Evolutionary conservation across 1,140 invertebrate species (phyloP).

Genomic region (Leptinotarsa defecta): DNA sequence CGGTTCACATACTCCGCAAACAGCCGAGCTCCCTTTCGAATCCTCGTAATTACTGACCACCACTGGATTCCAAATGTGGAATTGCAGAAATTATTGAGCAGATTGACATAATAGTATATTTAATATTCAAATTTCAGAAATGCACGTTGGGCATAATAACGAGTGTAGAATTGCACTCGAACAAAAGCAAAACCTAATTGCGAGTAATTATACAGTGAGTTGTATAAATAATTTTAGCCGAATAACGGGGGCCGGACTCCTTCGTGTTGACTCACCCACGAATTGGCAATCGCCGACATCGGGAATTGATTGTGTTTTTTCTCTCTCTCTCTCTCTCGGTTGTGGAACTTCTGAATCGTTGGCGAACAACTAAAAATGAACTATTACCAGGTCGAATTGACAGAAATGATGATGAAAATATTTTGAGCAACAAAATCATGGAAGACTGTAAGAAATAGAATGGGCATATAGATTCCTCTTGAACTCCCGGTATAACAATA

Average conservation of each 20-base stretch:
- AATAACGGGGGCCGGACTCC: conserved; percentile 4
- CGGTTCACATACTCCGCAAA: conserved; percentile 17
- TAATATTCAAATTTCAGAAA: conserved; percentile 29
- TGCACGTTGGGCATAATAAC: conserved; percentile 24
- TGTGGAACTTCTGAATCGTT: not conserved
- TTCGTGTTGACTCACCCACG: conserved; percentile 7
- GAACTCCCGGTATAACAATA: too few relatives aligned
- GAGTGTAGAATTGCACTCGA: conserved; percentile 12
- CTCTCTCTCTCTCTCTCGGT: not conserved
- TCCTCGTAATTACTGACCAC: conserved; percentile 24
- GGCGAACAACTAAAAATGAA: not conserved
- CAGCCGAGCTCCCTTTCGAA: conserved; percentile 5
- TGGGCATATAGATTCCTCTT: too few relatives aligned
- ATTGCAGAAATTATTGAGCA: conserved; percentile 28
- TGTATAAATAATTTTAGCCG: conserved; percentile 19
- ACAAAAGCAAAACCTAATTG: conserved; percentile 15
- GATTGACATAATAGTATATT: conserved; percentile 30
- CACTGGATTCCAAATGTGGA: conserved; percentile 26
- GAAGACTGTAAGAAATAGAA: too few relatives aligned
- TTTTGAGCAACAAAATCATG: not conserved
- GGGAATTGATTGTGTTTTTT: not conserved
- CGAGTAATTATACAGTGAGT: conserved; percentile 28
- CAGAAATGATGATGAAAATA: not conserved
- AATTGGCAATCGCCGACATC: not conserved
- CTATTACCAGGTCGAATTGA: not conserved